These are phyloP conservation scores for Leptoteleia sp. DNA, from an alignment of 1,140 invertebrate genomes.

Conservation along the genomic window DNA sequence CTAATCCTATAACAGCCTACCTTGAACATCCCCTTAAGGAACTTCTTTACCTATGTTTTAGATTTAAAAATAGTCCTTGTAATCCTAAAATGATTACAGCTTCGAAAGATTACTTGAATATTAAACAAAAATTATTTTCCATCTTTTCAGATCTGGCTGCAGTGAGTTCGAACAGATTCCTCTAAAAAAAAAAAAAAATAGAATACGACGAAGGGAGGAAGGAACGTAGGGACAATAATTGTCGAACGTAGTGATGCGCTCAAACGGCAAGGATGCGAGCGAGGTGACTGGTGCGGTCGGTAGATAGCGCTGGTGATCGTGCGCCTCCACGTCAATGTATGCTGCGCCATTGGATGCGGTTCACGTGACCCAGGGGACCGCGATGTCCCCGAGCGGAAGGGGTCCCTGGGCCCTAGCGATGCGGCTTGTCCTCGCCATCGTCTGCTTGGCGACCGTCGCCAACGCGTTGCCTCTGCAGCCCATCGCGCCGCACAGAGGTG, in stretches of 20 bases:
- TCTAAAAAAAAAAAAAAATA: not conserved
- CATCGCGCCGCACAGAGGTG: conserved; percentile 69
- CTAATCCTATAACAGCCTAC: too few species aligned
- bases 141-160: not conserved
- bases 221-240: conserved; percentile 18
- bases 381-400: conserved; percentile 59
- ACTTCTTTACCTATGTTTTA: too few species aligned
- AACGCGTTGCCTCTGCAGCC: conserved; percentile 70
- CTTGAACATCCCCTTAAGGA: too few species aligned
- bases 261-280: conserved; percentile 45
- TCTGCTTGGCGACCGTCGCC: conserved; percentile 67
- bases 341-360: conserved; percentile 65
- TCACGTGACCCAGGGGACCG: conserved; percentile 64
- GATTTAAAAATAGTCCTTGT: too few species aligned
- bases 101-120: too few species aligned
- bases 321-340: conserved; percentile 62
- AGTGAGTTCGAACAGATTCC: not conserved
- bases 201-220: not conserved
- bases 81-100: too few species aligned
- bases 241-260: conserved; percentile 66
- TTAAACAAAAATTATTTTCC: too few species aligned
- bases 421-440: conserved; percentile 57
- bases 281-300: conserved; percentile 61
- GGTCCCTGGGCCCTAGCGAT: conserved; percentile 59
- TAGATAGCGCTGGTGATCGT: conserved; percentile 67